phyloP scores from a whole-genome alignment of 2,113 vertebrate species.

The Heterotis niloticus region DNA sequence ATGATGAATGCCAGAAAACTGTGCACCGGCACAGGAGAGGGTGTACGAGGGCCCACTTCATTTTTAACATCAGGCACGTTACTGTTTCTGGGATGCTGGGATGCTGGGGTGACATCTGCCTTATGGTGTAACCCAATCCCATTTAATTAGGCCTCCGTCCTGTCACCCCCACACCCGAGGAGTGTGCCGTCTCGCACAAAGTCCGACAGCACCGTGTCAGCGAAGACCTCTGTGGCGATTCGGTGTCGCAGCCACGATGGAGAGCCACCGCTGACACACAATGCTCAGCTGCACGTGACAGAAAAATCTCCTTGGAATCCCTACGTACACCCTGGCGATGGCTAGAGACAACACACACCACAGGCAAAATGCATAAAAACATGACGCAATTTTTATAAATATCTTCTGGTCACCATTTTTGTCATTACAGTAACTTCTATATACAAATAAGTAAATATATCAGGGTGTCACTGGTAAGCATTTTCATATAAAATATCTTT shows the following conservation, averaged over 20 bases:
- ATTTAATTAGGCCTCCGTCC: constrained; percentile 14
- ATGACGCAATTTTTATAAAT: too few species aligned
- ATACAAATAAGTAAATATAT: too few species aligned
- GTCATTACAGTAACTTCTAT: too few species aligned
- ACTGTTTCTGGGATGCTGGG: background rate
- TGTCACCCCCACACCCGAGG: background rate
- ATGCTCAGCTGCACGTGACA: background rate
- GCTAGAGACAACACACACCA: background rate
- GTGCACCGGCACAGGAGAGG: background rate
- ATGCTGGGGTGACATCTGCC: constrained; percentile 10
- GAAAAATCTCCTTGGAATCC: background rate
- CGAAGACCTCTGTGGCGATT: background rate
- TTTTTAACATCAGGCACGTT: constrained; percentile 19
- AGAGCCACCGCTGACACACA: too few species aligned
- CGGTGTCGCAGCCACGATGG: background rate
- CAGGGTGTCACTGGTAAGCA: too few species aligned
- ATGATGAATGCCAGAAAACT: too few species aligned
- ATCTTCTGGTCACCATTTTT: too few species aligned
- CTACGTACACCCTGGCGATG: background rate
- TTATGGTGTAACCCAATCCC: constrained; percentile 19
- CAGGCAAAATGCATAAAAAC: background rate
- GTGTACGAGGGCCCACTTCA: background rate
- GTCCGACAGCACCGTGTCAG: background rate
- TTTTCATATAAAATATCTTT: too few species aligned
- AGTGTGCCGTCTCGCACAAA: too few species aligned